Percentiles rank a stretch among this genome's conserved stretches.
Conservation (phyloP, 2,113 vertebrate genomes). For the Campylomormyrus tamandua region DNA sequence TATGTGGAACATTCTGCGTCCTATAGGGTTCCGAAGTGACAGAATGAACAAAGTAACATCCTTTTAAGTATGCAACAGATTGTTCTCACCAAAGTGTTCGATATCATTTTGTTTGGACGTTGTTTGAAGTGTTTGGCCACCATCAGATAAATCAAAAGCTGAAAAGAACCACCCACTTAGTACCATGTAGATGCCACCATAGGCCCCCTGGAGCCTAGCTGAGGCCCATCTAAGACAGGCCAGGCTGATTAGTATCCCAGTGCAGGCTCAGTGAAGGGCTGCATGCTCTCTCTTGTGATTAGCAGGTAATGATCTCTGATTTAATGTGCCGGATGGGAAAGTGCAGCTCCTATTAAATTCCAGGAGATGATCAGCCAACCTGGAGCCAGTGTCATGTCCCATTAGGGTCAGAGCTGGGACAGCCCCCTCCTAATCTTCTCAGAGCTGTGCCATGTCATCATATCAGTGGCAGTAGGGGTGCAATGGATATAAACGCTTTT, state of each 20-base stretch:
- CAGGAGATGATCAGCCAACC: slow-evolving; percentile 65
- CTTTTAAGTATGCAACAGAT: not conserved
- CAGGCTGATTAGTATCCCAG: not conserved
- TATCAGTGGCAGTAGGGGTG: slow-evolving; percentile 74
- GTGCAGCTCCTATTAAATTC: slow-evolving; percentile 67
- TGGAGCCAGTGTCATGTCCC: slow-evolving; percentile 76
- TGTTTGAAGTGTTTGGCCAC: not conserved
- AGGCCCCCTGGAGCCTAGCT: not conserved
- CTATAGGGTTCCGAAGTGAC: not conserved
- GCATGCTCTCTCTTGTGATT: slow-evolving; percentile 68
- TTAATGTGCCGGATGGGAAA: slow-evolving; percentile 71
- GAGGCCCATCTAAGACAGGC: not conserved
- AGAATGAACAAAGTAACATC: not conserved
- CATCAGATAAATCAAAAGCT: not conserved
- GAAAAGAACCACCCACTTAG: not conserved
- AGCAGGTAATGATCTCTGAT: slow-evolving; percentile 77
- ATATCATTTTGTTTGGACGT: not conserved
- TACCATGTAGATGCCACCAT: not conserved
- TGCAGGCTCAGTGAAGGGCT: slow-evolving; percentile 33
- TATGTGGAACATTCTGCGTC: not conserved
- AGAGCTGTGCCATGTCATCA: slow-evolving; percentile 65
- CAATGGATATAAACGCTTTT: slow-evolving; percentile 73
- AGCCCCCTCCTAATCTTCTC: slow-evolving; percentile 54
- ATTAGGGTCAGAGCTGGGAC: slow-evolving; percentile 55
- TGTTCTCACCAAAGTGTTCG: not conserved